Evolutionary conservation across 2,113 vertebrate genomes (phyloP).

Genomic region (Kryptolebias marmoratus): DNA sequence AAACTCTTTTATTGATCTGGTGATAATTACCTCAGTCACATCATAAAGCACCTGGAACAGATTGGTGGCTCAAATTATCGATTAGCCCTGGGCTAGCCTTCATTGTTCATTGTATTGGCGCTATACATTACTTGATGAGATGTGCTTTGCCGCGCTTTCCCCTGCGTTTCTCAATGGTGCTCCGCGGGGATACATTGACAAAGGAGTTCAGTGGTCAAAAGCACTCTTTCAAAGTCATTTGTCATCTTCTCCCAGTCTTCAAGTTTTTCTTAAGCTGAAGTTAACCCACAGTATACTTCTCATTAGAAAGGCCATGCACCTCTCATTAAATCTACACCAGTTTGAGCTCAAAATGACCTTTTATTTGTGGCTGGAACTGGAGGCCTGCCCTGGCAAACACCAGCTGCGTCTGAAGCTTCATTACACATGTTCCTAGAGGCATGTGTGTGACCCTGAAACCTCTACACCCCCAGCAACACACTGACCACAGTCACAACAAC

Average conservation of each 20-base stretch:
- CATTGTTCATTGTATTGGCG: conserved; percentile 73
- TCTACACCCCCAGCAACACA: conserved; percentile 54
- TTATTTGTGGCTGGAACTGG: conserved; percentile 64
- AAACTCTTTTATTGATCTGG: conserved; percentile 80
- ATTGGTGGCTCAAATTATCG: conserved; percentile 81
- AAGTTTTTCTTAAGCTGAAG: conserved; percentile 34
- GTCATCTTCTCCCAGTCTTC: conserved; percentile 56
- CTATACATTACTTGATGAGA: conserved; percentile 76
- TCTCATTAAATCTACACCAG: conserved; percentile 53
- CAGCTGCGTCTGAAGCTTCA: conserved; percentile 83
- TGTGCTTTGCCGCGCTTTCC: conserved; percentile 60
- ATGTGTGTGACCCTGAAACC: conserved; percentile 73
- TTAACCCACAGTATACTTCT: conserved; percentile 33
- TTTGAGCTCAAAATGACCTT: conserved; percentile 74
- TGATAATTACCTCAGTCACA: conserved; percentile 83
- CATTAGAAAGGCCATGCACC: neutral
- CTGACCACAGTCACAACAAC: conserved; percentile 46
- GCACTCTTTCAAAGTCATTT: conserved; percentile 56
- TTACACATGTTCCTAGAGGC: conserved; percentile 77
- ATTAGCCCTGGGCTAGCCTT: conserved; percentile 75
- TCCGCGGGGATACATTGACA: conserved; percentile 57
- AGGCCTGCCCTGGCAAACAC: conserved; percentile 74
- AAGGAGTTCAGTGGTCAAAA: conserved; percentile 54
- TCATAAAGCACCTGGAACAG: conserved; percentile 83
- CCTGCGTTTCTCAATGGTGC: conserved; percentile 47